phyloP scores from a whole-genome alignment of 2,113 vertebrate genomes.

The Anhinga anhinga region DNA sequence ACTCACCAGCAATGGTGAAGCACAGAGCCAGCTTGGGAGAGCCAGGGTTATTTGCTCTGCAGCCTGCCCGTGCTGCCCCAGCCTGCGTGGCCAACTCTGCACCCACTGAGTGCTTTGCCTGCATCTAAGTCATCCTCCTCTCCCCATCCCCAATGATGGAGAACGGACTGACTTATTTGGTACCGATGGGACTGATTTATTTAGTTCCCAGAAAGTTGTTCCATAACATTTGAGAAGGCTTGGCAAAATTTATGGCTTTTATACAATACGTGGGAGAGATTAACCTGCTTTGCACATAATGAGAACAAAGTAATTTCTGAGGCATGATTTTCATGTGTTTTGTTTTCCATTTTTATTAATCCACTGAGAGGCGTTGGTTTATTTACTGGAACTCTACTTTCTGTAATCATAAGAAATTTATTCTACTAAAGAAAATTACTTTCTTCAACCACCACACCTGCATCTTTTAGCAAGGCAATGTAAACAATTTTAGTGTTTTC shows the following conservation, averaged over 20 bases:
- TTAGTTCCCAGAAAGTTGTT: neutral
- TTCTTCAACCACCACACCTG: neutral
- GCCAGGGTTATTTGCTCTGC: neutral
- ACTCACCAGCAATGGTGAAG: accelerated
- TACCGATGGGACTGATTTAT: neutral
- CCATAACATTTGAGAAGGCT: neutral
- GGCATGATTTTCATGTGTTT: neutral
- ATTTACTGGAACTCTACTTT: neutral
- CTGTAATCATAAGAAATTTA: neutral
- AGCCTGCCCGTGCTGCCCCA: accelerated
- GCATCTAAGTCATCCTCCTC: neutral
- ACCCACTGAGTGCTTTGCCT: accelerated
- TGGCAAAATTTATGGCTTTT: neutral
- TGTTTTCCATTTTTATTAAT: neutral
- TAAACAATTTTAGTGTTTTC: neutral
- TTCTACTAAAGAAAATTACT: neutral
- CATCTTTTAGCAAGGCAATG: neutral
- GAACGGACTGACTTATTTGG: neutral
- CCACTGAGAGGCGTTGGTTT: neutral
- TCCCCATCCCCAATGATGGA: accelerated
- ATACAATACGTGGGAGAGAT: neutral
- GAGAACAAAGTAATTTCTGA: neutral
- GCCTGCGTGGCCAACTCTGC: neutral
- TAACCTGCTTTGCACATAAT: neutral
- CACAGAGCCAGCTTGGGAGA: neutral